Base-by-base conservation (phyloP, 2,888 invertebrate species). In the Unio delphinus region DNA sequence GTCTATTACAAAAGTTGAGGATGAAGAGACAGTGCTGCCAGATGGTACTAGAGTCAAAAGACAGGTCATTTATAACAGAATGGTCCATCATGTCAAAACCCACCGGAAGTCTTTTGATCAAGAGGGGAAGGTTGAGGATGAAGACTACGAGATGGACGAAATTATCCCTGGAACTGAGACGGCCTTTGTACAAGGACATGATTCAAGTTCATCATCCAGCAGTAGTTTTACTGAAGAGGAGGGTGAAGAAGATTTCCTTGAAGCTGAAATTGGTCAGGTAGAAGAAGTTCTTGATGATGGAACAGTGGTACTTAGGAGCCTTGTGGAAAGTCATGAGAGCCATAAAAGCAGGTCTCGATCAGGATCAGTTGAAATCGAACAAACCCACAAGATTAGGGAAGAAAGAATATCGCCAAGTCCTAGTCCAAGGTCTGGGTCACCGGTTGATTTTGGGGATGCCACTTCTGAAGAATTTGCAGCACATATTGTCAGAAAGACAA, bases 151-250 rank as follows among this genome's bases (percentile, higher is more conserved):
- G 70, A 79, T 82, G 23, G 84, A 84, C 68, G 86, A 86, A 64
- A 77, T 86, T 30, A 72, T 87, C 28, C 87, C 87, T 28, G 85
- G 85, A 18, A 86, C 87, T 34, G 85, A 84, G 70, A 78, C 84
- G 4, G 80, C 82, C 60, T 87, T 87, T 65, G 67, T 82, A 58
- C 68, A 82, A 77, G 69, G 80, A 73, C 71, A 73, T 61, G 30
- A 73, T 70, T 66, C 81, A n/a, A 72, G 74, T 23, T 63, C 66
- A 15, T 73, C 74, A 1, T 73, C 77, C 17, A 70, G 72, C 23
- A 73, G 69, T 65, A 77, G 77, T 54, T 77, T 71, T 63, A 61
- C 78, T 67, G 82, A 83, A 70, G 76, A 80, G 61, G 68, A 58
- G 7, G 70, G 68, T 15, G 65, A 76, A 20, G 66, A 68, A 59